phyloP scores from a whole-genome alignment of 2,888 invertebrate species.

The Phyllotreta striolata region DNA sequence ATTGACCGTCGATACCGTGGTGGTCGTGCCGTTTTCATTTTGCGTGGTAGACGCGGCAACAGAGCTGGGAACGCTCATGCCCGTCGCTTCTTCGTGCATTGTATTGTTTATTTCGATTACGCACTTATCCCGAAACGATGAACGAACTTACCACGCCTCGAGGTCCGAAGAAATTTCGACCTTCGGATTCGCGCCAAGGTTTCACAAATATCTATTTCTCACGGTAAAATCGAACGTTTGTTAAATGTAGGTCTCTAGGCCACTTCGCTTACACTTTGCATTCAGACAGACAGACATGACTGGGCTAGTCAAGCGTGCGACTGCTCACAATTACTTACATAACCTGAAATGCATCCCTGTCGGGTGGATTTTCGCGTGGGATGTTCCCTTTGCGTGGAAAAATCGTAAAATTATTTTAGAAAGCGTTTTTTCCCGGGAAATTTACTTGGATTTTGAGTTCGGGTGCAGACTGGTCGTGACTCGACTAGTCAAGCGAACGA shows the following conservation, averaged over 20 bases:
- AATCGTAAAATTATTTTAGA: constrained; percentile 22
- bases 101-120: constrained; percentile 66
- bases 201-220: constrained; percentile 63
- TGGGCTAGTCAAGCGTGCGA: constrained; percentile 72
- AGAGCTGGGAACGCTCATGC: constrained; percentile 72
- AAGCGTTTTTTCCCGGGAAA: constrained; percentile 77
- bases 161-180: constrained; percentile 62
- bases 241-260: constrained; percentile 89
- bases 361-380: background rate
- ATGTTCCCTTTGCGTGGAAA: constrained; percentile 1
- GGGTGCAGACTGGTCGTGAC: constrained; percentile 77
- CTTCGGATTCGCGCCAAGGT: constrained; percentile 62
- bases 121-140: constrained; percentile 59
- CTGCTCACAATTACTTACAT: constrained; percentile 72
- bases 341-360: constrained; percentile 42
- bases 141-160: constrained; percentile 60
- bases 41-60: constrained; percentile 71
- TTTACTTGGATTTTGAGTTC: constrained; percentile 84
- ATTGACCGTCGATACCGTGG: constrained; percentile 55
- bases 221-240: constrained; percentile 70
- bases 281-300: constrained; percentile 78
- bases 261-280: constrained; percentile 87
- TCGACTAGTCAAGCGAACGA: constrained; percentile 72
- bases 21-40: constrained; percentile 56
- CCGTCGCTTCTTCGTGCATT: constrained; percentile 77